Base-by-base conservation (phyloP, 2,113 vertebrate genomes). In the Calonectris borealis region DNA sequence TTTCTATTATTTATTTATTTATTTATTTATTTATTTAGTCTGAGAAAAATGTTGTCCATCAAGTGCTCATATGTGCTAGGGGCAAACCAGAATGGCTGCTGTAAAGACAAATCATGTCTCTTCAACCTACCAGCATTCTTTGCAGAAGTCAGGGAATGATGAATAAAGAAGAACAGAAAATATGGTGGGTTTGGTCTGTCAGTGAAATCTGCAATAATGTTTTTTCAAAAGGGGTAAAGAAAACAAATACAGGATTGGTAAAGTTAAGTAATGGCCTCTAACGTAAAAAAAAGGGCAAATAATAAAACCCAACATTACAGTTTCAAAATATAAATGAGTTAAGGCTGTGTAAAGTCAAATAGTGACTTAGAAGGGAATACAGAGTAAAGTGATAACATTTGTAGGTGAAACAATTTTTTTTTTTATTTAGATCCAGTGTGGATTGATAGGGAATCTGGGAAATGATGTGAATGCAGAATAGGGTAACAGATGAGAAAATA, bases 31-130 rank as follows among this genome's bases (percentile, higher is more conserved):
- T 68, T 80, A 62, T 65, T 60, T 90, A 4, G 34, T 25, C 57
- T 79, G 36, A 80, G 61, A 70, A 85, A 89, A 85, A 51, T 25
- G 19, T 90, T 96, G 94, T 82, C 88, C 81, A 51, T 91, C 80
- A 84, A 92, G 65, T 77, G 58, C n/a, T 83, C 27, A 70, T 18
- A 73, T 0, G 0, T 72, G 40, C 54, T 68, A 77, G 21, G 58
- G 66, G 73, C 62, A 87, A 95, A 88, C 32, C 60, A 86, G 46
- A 76, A 66, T 31, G 70, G 42, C 25, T 87, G 22, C 36, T 84
- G 40, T 79, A 69, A 95, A 69, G 83, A 61, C 26, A 84, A 79
- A 84, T 86, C n/a, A 48, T 5, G 9, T 32, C 61, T 57, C 57
- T 94, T 68, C 80, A 65, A n/a, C 79, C 66, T 61, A 79, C 34